phyloP scores from a whole-genome alignment of 2,888 invertebrate species.

The Slavum lentiscoides region DNA sequence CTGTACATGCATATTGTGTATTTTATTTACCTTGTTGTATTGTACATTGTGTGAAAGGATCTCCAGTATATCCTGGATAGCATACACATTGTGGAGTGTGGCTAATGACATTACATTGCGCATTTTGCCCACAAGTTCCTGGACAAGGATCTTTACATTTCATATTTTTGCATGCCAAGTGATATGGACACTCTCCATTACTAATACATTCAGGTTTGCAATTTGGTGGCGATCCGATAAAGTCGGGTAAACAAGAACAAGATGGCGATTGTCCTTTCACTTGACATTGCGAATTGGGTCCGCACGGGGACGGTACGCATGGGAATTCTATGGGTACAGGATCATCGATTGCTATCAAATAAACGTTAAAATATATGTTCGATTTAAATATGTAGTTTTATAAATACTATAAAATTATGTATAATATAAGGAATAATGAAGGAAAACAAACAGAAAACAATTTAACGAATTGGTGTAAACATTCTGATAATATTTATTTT shows the following conservation, averaged over 20 bases:
- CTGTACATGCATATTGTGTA: neutral
- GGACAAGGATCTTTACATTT: slow-evolving; percentile 78
- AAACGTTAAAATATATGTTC: neutral
- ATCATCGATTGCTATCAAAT: slow-evolving; percentile 54
- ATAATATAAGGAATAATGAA: too few species aligned
- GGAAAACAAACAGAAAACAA: too few species aligned
- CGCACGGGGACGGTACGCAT: slow-evolving; percentile 60
- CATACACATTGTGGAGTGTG: slow-evolving; percentile 61
- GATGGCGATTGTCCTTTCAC: slow-evolving; percentile 61
- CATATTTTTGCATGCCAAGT: slow-evolving; percentile 78
- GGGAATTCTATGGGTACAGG: slow-evolving; percentile 58
- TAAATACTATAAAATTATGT: neutral
- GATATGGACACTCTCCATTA: slow-evolving; percentile 78
- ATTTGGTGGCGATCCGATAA: slow-evolving; percentile 71
- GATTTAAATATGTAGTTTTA: neutral
- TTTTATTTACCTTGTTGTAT: slow-evolving; percentile 55
- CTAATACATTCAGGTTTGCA: slow-evolving; percentile 76
- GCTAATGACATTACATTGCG: slow-evolving; percentile 57
- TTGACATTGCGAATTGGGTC: slow-evolving; percentile 59
- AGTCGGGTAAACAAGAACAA: slow-evolving; percentile 73
- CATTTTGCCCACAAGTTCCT: slow-evolving; percentile 59
- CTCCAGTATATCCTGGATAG: slow-evolving; percentile 60
- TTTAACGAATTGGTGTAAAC: too few species aligned
- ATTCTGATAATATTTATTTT: too few species aligned
- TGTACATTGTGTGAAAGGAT: slow-evolving; percentile 59